phyloP scores from a whole-genome alignment of 2,888 invertebrate genomes.

The Stenoptilia bipunctidactyla region DNA sequence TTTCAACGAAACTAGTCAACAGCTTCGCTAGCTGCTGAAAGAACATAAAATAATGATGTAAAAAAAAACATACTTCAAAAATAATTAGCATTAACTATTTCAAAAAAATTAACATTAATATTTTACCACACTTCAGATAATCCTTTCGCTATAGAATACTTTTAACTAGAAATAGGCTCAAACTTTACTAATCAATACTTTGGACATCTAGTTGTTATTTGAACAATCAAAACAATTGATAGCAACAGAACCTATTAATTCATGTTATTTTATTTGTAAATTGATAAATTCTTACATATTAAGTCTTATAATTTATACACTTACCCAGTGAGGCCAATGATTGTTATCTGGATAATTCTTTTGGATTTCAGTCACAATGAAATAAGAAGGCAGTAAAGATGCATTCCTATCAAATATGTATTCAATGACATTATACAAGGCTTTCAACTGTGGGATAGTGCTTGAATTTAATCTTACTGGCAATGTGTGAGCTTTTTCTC shows the following conservation, averaged over 20 bases:
- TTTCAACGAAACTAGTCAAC: conserved; percentile 90
- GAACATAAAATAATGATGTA: conserved; percentile 4
- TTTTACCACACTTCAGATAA: no score
- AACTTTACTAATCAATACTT: no score
- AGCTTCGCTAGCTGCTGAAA: conserved; percentile 86
- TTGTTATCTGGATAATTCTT: conserved; percentile 86
- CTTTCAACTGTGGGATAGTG: conserved; percentile 84
- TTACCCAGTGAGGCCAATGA: conserved; percentile 93
- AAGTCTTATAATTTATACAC: no score
- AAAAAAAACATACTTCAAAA: background rate
- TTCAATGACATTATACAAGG: conserved; percentile 84
- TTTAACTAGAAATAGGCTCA: no score
- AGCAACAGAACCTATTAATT: no score
- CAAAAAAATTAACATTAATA: no score
- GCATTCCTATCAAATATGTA: conserved; percentile 94
- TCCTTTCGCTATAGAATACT: no score
- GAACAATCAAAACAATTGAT: no score
- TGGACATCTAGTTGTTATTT: no score
- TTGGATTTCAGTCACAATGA: conserved; percentile 94
- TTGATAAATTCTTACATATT: no score
- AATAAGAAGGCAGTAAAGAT: conserved; percentile 93
- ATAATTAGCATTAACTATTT: no score
- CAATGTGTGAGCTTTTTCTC: conserved; percentile 89
- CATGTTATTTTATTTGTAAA: no score
- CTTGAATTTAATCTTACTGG: conserved; percentile 85